Conservation (phyloP, 1,140 invertebrate genomes). For the Drosophila mayri region DNA sequence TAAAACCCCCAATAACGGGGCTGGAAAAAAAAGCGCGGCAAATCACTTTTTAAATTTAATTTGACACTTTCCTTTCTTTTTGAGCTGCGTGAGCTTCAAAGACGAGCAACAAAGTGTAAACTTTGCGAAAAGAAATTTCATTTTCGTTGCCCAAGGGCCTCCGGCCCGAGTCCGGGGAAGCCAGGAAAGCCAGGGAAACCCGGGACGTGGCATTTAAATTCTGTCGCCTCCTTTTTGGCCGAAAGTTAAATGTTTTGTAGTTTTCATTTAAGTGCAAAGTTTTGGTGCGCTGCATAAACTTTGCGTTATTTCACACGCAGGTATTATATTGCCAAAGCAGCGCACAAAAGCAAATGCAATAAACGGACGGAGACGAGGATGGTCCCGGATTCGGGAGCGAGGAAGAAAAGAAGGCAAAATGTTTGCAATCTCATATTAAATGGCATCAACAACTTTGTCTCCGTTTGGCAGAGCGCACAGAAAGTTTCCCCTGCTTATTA, state of each 20-base stretch:
- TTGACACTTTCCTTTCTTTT: slow-evolving; percentile 73
- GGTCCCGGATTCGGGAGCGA: background rate
- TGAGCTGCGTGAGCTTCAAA: slow-evolving; percentile 58
- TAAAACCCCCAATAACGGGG: slow-evolving; percentile 15
- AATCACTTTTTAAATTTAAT: slow-evolving; percentile 83
- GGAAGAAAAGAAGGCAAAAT: slow-evolving; percentile 44
- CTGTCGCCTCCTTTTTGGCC: slow-evolving; percentile 45
- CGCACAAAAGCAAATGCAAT: slow-evolving; percentile 73
- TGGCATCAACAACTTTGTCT: slow-evolving; percentile 78
- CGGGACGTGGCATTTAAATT: slow-evolving; percentile 74
- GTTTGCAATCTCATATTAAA: slow-evolving; percentile 77
- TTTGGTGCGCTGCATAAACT: slow-evolving; percentile 74
- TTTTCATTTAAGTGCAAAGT: slow-evolving; percentile 80
- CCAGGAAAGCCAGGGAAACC: background rate
- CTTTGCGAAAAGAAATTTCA: slow-evolving; percentile 70
- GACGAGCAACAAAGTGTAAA: slow-evolving; percentile 73
- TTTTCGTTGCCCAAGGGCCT: slow-evolving; percentile 63
- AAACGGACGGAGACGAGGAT: slow-evolving; percentile 21
- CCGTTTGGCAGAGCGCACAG: slow-evolving; percentile 52
- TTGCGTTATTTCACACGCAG: slow-evolving; percentile 81
- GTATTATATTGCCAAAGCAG: slow-evolving; percentile 76
- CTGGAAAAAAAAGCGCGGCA: slow-evolving; percentile 57
- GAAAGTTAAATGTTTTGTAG: slow-evolving; percentile 79
- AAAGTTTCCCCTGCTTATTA: slow-evolving; percentile 77
- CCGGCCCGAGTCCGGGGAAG: slow-evolving; percentile 5